Percentiles rank a stretch among this genome's conserved stretches.
phyloP scores from a whole-genome alignment of 2,888 invertebrate genomes.

The Clitarchus hookeri region DNA sequence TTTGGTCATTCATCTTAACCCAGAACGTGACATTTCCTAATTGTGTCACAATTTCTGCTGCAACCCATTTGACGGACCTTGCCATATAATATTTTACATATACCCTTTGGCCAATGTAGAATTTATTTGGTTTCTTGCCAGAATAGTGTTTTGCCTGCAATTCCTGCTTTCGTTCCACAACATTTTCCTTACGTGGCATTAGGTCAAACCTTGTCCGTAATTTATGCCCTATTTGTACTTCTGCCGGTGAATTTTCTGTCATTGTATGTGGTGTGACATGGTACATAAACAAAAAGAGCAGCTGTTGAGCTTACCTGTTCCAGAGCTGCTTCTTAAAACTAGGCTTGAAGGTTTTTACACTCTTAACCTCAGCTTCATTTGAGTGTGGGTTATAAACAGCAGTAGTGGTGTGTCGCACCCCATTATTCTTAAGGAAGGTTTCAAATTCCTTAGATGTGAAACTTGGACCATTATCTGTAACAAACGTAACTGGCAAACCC shows the following conservation, averaged over 20 bases:
- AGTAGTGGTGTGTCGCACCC: background rate
- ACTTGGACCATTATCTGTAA: background rate
- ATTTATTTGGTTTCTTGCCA: no score
- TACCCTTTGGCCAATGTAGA: background rate
- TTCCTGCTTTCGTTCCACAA: no score
- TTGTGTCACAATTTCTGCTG: no score
- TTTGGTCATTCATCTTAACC: no score
- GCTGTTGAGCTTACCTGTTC: background rate
- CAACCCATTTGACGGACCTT: background rate
- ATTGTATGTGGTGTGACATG: background rate
- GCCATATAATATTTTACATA: background rate
- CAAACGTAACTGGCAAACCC: background rate
- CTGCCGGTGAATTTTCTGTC: background rate
- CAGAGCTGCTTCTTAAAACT: background rate
- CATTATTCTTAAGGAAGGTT: background rate
- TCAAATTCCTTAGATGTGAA: background rate
- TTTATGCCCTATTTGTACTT: background rate
- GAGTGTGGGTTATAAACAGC: background rate
- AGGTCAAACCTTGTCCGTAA: background rate
- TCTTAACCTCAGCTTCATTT: background rate
- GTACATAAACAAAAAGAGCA: background rate
- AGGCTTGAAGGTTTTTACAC: background rate
- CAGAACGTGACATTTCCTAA: no score
- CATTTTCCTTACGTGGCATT: background rate
- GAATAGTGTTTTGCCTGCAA: no score